A percentile compares a stretch with the other conserved stretches of the same genome.
Conservation (phyloP, 2,888 invertebrate genomes). For the Psylliodes chrysocephalus region DNA sequence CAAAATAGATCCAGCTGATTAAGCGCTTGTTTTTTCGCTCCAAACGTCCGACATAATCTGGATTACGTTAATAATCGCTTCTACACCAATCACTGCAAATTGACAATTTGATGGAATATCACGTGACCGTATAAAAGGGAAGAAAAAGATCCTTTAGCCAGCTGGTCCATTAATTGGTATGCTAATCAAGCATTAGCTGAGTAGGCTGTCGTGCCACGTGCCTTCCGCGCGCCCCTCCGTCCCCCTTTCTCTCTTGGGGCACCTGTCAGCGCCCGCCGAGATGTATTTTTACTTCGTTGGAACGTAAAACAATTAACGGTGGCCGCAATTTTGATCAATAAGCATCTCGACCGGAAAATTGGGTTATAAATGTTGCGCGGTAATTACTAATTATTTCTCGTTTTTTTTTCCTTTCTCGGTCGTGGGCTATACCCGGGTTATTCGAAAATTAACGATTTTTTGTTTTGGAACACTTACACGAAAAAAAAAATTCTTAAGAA, state of each 20-base stretch:
- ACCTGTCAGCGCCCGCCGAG: slow-evolving; percentile 30
- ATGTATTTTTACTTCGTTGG: slow-evolving; percentile 21
- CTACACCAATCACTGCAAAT: background rate
- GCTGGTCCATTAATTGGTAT: slow-evolving; percentile 23
- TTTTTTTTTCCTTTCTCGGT: background rate
- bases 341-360: slow-evolving; percentile 27
- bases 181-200: slow-evolving; percentile 20
- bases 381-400: slow-evolving; percentile 21
- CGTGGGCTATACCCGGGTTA: background rate
- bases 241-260: slow-evolving; percentile 16
- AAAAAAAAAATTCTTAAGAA: too few relatives aligned
- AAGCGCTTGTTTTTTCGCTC: too few relatives aligned
- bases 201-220: slow-evolving; percentile 14
- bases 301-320: slow-evolving; percentile 28
- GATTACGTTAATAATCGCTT: background rate
- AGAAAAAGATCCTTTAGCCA: slow-evolving; percentile 2
- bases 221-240: background rate
- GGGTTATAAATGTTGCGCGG: slow-evolving; percentile 21
- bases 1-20: too few relatives aligned
- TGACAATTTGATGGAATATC: slow-evolving; percentile 2
- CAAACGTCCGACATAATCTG: background rate
- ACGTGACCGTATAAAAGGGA: slow-evolving; percentile 13
- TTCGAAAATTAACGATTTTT: too few relatives aligned
- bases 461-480: too few relatives aligned
- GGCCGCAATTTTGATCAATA: slow-evolving; percentile 26